Evolutionary conservation across 2,113 vertebrate genomes (phyloP).

Genomic region (Gobio gobio): DNA sequence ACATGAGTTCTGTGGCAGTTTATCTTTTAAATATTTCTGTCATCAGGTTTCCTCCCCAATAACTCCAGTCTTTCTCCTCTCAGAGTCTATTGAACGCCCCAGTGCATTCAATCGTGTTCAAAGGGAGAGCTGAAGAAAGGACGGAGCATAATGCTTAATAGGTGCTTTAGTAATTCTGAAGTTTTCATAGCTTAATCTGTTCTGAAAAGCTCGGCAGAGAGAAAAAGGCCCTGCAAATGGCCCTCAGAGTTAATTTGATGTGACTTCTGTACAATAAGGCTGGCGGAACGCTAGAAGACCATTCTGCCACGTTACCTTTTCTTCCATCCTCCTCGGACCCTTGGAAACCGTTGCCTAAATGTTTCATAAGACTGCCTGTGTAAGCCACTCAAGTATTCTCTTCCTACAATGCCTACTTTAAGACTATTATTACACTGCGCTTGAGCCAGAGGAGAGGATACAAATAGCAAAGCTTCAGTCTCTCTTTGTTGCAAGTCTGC

Average conservation of each 20-base stretch:
- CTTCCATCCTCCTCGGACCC: constrained; percentile 74
- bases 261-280: constrained; percentile 99
- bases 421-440: constrained; percentile 73
- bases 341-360: constrained; percentile 85
- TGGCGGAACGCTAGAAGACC: constrained; percentile 87
- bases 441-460: constrained; percentile 70
- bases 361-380: constrained; percentile 79
- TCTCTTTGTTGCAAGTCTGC: constrained; percentile 65
- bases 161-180: constrained; percentile 97
- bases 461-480: constrained; percentile 67
- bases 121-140: constrained; percentile 69
- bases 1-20: not conserved
- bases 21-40: constrained; percentile 10
- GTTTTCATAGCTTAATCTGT: constrained; percentile 99
- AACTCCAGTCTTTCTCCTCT: constrained; percentile 47
- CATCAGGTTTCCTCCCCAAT: constrained; percentile 46
- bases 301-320: constrained; percentile 85
- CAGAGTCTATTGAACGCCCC: constrained; percentile 63
- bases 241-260: constrained; percentile 99
- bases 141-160: constrained; percentile 83
- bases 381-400: constrained; percentile 82
- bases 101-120: constrained; percentile 70
- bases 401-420: constrained; percentile 70
- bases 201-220: constrained; percentile 98
- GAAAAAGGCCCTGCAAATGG: constrained; percentile 90